Evolutionary conservation across 1,140 invertebrate species (phyloP).

Genomic region (Odontomachus brunneus): DNA sequence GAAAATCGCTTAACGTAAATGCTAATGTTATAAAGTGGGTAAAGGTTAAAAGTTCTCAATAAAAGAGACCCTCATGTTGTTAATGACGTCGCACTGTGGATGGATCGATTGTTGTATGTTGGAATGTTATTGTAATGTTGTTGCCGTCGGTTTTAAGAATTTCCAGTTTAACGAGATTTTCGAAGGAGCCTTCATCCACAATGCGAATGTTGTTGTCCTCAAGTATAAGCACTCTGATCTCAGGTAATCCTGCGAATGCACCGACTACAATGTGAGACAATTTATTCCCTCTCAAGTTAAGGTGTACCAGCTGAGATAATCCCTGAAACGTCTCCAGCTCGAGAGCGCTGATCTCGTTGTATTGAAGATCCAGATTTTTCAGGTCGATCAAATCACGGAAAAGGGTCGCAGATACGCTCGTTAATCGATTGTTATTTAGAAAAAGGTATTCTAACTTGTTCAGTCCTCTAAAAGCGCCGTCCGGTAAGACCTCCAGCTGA

Average conservation of each 20-base stretch:
- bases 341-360: constrained; percentile 58
- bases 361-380: constrained; percentile 44
- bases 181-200: constrained; percentile 41
- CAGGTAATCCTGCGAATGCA: constrained; percentile 32
- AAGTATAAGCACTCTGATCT: constrained; percentile 20
- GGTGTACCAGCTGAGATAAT: constrained; percentile 23
- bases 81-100: no score
- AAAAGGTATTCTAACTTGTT: constrained; percentile 58
- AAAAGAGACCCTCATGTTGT: no score
- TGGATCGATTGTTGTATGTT: no score
- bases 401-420: constrained; percentile 6
- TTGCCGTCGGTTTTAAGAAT: neutral
- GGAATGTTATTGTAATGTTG: no score
- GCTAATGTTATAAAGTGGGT: no score
- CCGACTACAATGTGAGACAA: constrained; percentile 16
- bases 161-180: constrained; percentile 7
- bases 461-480: constrained; percentile 37
- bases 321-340: constrained; percentile 41
- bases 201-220: constrained; percentile 30
- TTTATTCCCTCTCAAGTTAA: constrained; percentile 43
- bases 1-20: no score
- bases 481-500: constrained; percentile 14
- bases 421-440: constrained; percentile 59
- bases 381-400: constrained; percentile 53
- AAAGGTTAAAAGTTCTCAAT: no score